A percentile compares a stretch with the other conserved stretches of the same genome.
These are phyloP conservation scores for Euplexia lucipara DNA, from an alignment of 2,888 invertebrate genomes.

Conservation along the genomic window DNA sequence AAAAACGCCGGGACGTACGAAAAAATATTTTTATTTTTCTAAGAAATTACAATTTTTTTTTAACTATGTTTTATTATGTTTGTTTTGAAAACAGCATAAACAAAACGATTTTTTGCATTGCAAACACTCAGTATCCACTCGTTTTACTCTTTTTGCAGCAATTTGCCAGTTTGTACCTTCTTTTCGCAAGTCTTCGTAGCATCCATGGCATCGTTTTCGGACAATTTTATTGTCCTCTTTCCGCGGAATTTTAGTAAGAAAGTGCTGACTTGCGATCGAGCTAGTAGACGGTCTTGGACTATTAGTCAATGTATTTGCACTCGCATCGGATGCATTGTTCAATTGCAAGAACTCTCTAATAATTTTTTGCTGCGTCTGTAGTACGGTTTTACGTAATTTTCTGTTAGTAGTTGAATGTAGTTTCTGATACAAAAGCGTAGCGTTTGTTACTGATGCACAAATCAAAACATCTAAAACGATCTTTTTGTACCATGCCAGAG, in stretches of 20 bases:
- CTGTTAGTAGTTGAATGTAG: constrained; percentile 48
- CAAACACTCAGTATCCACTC: constrained; percentile 54
- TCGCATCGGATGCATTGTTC: constrained; percentile 47
- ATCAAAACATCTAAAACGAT: constrained; percentile 55
- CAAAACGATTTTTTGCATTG: constrained; percentile 57
- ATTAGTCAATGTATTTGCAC: constrained; percentile 44
- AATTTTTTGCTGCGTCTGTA: constrained; percentile 45
- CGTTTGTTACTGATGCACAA: constrained; percentile 51
- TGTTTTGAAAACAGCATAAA: constrained; percentile 34
- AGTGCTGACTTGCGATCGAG: constrained; percentile 47
- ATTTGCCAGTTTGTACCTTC: constrained; percentile 38
- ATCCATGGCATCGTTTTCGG: constrained; percentile 52
- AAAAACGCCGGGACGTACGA: constrained; percentile 39
- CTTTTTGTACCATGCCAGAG: constrained; percentile 56
- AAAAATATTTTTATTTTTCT: constrained; percentile 45
- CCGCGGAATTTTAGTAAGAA: constrained; percentile 48
- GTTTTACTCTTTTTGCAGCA: constrained; percentile 56
- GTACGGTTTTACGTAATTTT: constrained; percentile 26
- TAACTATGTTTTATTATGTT: constrained; percentile 4
- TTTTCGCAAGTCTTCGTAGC: constrained; percentile 51
- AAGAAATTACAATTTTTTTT: constrained; percentile 27
- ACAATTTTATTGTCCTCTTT: constrained; percentile 53
- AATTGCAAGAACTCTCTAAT: constrained; percentile 46
- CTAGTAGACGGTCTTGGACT: constrained; percentile 52
- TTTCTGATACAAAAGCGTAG: constrained; percentile 54